Percentiles rank a stretch among this genome's conserved stretches.
These are phyloP conservation scores for Indri indri DNA, from an alignment of 2,113 vertebrate species.

Conservation along the genomic window DNA sequence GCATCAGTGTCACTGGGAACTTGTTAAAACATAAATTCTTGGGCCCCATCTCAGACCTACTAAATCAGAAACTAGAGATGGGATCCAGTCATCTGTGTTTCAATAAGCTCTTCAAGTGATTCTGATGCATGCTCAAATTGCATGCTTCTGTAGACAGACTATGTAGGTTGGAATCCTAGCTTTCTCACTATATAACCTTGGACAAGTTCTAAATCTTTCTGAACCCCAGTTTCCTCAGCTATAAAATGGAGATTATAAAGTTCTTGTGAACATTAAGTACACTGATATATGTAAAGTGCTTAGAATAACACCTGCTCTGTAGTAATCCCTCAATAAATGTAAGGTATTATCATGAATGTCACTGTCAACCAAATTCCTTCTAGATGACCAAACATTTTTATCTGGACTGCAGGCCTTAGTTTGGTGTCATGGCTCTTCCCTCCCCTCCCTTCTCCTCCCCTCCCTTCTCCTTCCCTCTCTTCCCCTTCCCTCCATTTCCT, in stretches of 20 bases:
- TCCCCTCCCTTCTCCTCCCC: neutral
- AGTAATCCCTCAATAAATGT: neutral
- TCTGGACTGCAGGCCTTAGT: neutral
- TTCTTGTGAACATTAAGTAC: neutral
- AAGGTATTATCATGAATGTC: neutral
- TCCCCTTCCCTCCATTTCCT: neutral
- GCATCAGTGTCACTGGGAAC: neutral
- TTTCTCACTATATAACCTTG: neutral
- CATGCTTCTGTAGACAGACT: neutral
- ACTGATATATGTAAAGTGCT: constrained; percentile 1
- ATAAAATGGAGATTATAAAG: neutral
- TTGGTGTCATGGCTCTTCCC: neutral
- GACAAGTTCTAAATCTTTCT: neutral
- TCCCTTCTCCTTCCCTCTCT: neutral
- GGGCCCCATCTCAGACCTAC: neutral
- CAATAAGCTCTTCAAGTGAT: neutral
- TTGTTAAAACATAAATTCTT: neutral
- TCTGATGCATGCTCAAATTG: neutral
- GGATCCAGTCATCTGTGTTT: neutral
- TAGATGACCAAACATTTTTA: neutral
- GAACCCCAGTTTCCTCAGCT: neutral
- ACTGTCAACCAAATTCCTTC: constrained; percentile 6
- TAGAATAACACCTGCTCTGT: neutral
- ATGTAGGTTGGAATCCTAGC: neutral
- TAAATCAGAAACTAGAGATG: neutral